Evolutionary conservation across 2,113 vertebrate genomes (phyloP).

Genomic region (Ceuthmochares aereus): DNA sequence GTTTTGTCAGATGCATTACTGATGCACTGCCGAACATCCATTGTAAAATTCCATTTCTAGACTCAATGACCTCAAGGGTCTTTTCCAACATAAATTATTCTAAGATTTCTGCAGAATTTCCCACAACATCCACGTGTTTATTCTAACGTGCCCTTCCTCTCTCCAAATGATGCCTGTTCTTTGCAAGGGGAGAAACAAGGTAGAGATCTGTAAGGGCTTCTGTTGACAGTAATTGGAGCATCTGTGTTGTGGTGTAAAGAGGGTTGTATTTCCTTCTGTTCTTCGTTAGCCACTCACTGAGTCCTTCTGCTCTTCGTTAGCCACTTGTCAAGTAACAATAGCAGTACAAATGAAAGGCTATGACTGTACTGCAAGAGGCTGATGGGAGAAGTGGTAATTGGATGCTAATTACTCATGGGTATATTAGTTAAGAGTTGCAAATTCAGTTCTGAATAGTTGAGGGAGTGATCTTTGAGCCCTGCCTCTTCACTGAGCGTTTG

Average conservation of each 20-base stretch:
- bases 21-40: not conserved
- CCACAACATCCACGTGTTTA: not conserved
- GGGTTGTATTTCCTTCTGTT: not conserved
- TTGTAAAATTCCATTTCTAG: not conserved
- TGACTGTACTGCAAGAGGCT: not conserved
- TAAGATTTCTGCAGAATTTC: slow-evolving; percentile 23
- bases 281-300: not conserved
- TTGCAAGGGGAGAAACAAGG: not conserved
- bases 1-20: not conserved
- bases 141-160: slow-evolving; percentile 50
- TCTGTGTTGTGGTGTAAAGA: not conserved
- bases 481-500: not conserved
- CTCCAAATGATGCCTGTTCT: not conserved
- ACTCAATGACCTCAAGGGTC: not conserved
- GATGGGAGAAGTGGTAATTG: not conserved
- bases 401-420: not conserved
- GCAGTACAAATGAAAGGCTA: not conserved
- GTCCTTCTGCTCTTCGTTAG: not conserved
- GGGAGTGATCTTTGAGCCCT: not conserved
- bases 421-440: not conserved
- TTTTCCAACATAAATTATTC: not conserved
- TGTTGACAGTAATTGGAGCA: not conserved
- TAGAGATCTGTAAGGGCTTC: not conserved
- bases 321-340: not conserved
- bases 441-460: not conserved